Evolutionary conservation across 2,888 invertebrate genomes (phyloP).

Genomic region (Catotricha subobsoleta): DNA sequence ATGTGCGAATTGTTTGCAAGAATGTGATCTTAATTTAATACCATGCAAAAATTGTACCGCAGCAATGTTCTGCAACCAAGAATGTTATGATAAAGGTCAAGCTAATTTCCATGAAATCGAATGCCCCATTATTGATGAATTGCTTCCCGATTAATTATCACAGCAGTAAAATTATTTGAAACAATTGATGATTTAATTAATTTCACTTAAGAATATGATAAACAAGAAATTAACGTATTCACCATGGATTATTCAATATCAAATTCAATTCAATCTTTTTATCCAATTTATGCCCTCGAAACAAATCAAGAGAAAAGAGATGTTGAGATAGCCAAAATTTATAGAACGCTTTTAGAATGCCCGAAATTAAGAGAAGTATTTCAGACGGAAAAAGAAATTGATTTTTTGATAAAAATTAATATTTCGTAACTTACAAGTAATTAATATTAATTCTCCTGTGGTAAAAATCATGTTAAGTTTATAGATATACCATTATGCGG

Average conservation of each 20-base stretch:
- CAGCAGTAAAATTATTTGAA: conserved; percentile 28
- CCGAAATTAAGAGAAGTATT: conserved; percentile 33
- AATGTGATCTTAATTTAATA: conserved; percentile 24
- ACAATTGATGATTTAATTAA: conserved; percentile 26
- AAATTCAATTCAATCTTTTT: conserved; percentile 28
- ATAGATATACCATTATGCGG: too few relatives aligned
- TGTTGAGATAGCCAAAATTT: conserved; percentile 42
- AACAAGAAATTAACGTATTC: conserved; percentile 23
- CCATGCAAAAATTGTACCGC: conserved; percentile 27
- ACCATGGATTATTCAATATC: conserved; percentile 21
- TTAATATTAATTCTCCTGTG: conserved; percentile 15
- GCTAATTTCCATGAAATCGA: conserved; percentile 56
- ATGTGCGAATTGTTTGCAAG: conserved; percentile 26
- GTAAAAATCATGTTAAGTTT: conserved; percentile 27
- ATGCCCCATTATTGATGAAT: conserved; percentile 50
- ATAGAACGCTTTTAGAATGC: conserved; percentile 38
- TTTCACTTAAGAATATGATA: conserved; percentile 23
- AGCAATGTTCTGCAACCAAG: conserved; percentile 26
- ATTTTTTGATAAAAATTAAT: conserved; percentile 43
- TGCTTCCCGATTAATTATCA: conserved; percentile 42
- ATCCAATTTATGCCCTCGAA: conserved; percentile 45
- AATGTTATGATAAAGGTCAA: conserved; percentile 36
- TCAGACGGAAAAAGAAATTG: conserved; percentile 21
- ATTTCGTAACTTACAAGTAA: conserved; percentile 48
- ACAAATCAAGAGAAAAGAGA: conserved; percentile 48